These are phyloP conservation scores for Elysia chlorotica DNA, from an alignment of 1,140 invertebrate genomes.

Conservation along the genomic window DNA sequence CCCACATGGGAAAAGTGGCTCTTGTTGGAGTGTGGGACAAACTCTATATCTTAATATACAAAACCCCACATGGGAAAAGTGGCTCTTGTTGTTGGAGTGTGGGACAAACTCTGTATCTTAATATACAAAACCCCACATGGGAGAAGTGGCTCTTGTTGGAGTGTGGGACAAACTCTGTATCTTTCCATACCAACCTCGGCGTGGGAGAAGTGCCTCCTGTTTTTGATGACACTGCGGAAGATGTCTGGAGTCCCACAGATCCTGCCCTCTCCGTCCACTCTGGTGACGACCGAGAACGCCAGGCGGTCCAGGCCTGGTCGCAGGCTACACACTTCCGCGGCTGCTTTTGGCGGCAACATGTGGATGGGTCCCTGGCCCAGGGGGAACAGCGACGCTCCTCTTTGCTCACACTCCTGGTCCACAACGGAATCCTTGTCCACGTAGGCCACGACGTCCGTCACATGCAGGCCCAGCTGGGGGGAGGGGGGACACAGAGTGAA, in stretches of 20 bases:
- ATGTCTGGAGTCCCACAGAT: slow-evolving; percentile 14
- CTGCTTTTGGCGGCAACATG: slow-evolving; percentile 59
- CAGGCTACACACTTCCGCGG: slow-evolving; percentile 61
- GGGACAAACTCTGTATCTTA: too few relatives aligned
- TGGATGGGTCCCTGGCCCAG: slow-evolving; percentile 44
- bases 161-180: too few relatives aligned
- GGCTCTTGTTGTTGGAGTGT: too few relatives aligned
- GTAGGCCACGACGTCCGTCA: slow-evolving; percentile 57
- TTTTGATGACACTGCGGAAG: slow-evolving; percentile 38
- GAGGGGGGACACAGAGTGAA: background rate
- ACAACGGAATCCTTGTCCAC: slow-evolving; percentile 42
- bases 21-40: too few relatives aligned
- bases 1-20: too few relatives aligned
- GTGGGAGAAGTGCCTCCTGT: slow-evolving; percentile 42
- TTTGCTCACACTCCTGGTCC: slow-evolving; percentile 49
- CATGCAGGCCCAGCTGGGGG: slow-evolving; percentile 48
- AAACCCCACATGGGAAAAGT: too few relatives aligned
- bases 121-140: too few relatives aligned
- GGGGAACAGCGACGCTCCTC: slow-evolving; percentile 43
- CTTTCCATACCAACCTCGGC: too few relatives aligned
- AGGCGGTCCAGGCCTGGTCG: slow-evolving; percentile 51
- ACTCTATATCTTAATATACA: too few relatives aligned
- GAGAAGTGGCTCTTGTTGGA: too few relatives aligned
- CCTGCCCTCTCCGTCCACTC: slow-evolving; percentile 40
- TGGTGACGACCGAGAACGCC: slow-evolving; percentile 48